Evolutionary conservation across 2,113 vertebrate genomes (phyloP).

Genomic region (Falcunculus frontatus): DNA sequence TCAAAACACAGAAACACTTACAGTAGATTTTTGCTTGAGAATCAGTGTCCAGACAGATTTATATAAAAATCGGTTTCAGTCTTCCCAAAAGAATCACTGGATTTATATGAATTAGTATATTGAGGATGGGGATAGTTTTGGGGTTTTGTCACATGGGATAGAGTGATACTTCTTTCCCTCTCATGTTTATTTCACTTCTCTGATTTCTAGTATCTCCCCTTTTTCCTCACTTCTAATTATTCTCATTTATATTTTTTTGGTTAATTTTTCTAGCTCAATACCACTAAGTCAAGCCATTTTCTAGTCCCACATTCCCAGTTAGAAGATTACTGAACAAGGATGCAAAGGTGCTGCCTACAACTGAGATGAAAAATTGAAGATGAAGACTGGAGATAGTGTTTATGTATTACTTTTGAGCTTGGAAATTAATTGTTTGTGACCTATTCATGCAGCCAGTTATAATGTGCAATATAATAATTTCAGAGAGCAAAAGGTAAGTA

Average conservation of each 20-base stretch:
- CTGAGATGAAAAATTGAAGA: background rate
- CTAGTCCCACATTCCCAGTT: background rate
- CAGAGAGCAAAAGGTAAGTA: background rate
- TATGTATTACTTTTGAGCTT: background rate
- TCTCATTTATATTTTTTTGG: background rate
- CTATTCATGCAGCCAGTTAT: background rate
- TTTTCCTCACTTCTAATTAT: background rate
- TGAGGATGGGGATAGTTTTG: background rate
- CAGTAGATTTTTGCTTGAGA: background rate
- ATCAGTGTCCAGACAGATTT: background rate
- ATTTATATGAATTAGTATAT: background rate
- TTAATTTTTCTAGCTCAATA: background rate
- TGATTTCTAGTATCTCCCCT: background rate
- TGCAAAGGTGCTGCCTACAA: background rate
- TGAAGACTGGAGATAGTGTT: background rate
- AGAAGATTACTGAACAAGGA: background rate
- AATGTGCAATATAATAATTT: background rate
- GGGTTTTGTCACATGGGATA: background rate
- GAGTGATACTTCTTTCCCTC: background rate
- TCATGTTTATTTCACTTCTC: background rate
- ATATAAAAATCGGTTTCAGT: background rate
- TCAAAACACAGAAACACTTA: background rate
- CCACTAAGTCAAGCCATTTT: background rate
- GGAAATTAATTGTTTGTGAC: background rate
- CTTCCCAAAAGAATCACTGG: background rate